These are phyloP conservation scores for Lucilia cuprina DNA, from an alignment of 1,140 invertebrate genomes.

Conservation along the genomic window DNA sequence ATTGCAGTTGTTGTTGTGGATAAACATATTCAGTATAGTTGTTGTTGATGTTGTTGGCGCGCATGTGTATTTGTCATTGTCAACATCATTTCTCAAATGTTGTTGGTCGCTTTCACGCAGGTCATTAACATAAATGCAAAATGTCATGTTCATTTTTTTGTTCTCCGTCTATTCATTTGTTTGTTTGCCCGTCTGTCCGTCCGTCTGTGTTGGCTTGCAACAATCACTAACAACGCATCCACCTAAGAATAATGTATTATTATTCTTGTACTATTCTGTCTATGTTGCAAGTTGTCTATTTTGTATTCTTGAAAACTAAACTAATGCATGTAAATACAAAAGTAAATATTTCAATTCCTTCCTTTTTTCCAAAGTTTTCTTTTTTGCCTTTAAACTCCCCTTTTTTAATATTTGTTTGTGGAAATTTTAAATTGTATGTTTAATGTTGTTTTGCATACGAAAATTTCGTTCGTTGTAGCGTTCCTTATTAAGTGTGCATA, in stretches of 20 bases:
- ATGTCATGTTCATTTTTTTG: slow-evolving; percentile 51
- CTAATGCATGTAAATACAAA: slow-evolving; percentile 27
- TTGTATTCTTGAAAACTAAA: slow-evolving; percentile 22
- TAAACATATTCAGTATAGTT: background rate
- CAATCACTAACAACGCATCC: background rate
- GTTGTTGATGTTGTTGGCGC: slow-evolving; percentile 34
- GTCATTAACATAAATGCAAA: slow-evolving; percentile 62
- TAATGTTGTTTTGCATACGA: background rate
- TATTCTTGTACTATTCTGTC: background rate
- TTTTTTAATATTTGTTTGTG: background rate
- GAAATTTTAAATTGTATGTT: background rate
- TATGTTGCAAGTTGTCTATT: slow-evolving; percentile 15
- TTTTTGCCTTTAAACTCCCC: background rate
- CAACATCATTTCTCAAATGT: slow-evolving; percentile 51
- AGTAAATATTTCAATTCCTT: slow-evolving; percentile 24
- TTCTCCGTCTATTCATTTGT: too few relatives aligned
- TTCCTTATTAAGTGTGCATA: background rate
- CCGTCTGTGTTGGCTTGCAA: background rate
- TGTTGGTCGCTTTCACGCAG: slow-evolving; percentile 55
- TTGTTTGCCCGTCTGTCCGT: background rate
- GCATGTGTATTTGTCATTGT: slow-evolving; percentile 62
- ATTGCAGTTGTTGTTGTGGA: background rate
- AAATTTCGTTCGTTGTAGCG: background rate
- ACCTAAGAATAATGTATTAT: background rate
- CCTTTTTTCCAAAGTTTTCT: background rate